These are phyloP conservation scores for Magallana ariakensis DNA, from an alignment of 1,140 invertebrate species.

Conservation along the genomic window DNA sequence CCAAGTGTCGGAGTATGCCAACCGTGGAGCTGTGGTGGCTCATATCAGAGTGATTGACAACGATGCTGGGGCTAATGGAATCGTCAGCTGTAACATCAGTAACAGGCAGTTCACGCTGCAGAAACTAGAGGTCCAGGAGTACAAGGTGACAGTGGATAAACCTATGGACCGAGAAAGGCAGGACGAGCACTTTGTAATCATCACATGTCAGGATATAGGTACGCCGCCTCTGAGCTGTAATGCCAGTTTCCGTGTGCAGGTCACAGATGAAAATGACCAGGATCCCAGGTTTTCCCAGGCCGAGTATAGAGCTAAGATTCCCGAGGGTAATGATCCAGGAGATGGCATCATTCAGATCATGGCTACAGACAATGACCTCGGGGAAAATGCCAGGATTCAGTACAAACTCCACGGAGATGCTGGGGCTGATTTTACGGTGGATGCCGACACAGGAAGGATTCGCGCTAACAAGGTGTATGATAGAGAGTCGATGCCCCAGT, in stretches of 20 bases:
- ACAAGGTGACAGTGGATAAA: slow-evolving; percentile 65
- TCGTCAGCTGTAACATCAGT: slow-evolving; percentile 64
- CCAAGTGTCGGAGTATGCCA: slow-evolving; percentile 63
- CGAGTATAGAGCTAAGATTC: slow-evolving; percentile 59
- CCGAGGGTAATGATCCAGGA: slow-evolving; percentile 85
- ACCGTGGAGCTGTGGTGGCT: slow-evolving; percentile 66
- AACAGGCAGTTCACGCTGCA: slow-evolving; percentile 62
- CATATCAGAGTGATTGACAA: slow-evolving; percentile 67
- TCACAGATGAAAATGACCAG: slow-evolving; percentile 72
- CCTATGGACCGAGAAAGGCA: slow-evolving; percentile 64
- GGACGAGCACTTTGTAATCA: slow-evolving; percentile 58
- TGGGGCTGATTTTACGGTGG: slow-evolving; percentile 90
- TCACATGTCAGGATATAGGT: slow-evolving; percentile 67
- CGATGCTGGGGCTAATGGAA: slow-evolving; percentile 69
- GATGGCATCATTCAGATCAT: slow-evolving; percentile 93
- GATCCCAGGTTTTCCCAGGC: slow-evolving; percentile 61
- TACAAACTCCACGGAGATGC: slow-evolving; percentile 85
- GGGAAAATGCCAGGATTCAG: slow-evolving; percentile 95
- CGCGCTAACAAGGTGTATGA: slow-evolving; percentile 91
- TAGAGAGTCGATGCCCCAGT: slow-evolving; percentile 91
- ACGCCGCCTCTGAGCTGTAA: slow-evolving; percentile 60
- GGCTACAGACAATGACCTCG: slow-evolving; percentile 95
- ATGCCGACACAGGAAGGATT: slow-evolving; percentile 91
- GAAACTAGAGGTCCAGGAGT: slow-evolving; percentile 65
- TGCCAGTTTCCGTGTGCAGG: slow-evolving; percentile 58